Base-by-base conservation (phyloP, 2,113 vertebrate species). In the Sorex araneus region DNA sequence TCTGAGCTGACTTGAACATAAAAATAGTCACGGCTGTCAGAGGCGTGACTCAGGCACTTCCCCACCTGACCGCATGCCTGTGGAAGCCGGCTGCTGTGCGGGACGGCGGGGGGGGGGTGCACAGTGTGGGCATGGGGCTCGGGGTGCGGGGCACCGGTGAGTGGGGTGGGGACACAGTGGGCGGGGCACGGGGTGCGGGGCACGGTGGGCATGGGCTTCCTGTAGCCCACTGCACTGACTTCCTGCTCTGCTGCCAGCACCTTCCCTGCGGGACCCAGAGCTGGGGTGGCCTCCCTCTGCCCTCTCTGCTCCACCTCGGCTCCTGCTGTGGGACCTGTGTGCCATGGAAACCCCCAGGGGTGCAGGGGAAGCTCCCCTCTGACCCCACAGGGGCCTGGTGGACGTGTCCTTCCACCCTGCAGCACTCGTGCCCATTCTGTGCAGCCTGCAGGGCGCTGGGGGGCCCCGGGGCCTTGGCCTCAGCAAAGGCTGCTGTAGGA, bases 1-100 rank as follows among this genome's bases (percentile, higher is more conserved):
- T 98, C 97, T 97, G 96, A 96, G 83, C 36, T 71, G 90, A 89
- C 82, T 2, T 47, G 89, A 93, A 80, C 0, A 0, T 57, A 18
- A 66, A 95, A 28, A 54, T 71, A 81, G 92, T 89, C 87, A 75
- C 96, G 89, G 69, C 87, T 93, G 71, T 16, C 0, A 1, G 79
- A 90, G 74, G 84, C 69, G n/a, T 77, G 96, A 89, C 90, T 90
- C 85, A 84, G 95, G 70, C 47, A 21, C 45, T 54, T 79, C 63
- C 83, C 67, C 12, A 5, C 30, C 45, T 54, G 54, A 54, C 54
- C 54, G 40, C 40, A 40, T 40, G 40, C 79, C 50, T 9, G 36
- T 0, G 1, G 71, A 92, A 71, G 50, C 47, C 23, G 1, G 87
- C 57, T 60, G 30, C 80, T 28, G 16, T 74, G 79, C 10, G 71